A percentile compares a stretch with the other conserved stretches of the same genome.
These are phyloP conservation scores for Podabrus alpinus DNA, from an alignment of 2,888 invertebrate species.

Conservation along the genomic window DNA sequence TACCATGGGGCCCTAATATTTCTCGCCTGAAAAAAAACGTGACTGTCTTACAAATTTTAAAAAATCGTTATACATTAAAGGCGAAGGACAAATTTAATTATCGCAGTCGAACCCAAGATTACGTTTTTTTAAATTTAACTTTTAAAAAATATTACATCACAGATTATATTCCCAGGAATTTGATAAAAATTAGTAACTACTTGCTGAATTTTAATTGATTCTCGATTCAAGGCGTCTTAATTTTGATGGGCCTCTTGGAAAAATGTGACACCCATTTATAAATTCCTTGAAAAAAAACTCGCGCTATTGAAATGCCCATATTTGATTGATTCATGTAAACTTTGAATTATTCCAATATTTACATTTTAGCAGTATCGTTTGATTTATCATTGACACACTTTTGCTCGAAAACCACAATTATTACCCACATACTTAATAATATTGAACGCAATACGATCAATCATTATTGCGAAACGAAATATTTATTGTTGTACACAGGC, in stretches of 20 bases:
- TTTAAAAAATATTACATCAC: background rate
- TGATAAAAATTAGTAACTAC: background rate
- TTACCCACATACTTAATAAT: background rate
- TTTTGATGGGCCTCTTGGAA: too few species aligned
- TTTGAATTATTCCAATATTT: background rate
- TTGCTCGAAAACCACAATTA: background rate
- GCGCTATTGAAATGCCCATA: background rate
- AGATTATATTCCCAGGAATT: background rate
- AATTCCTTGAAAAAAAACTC: too few species aligned
- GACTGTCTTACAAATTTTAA: background rate
- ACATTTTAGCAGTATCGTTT: background rate
- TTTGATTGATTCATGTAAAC: background rate
- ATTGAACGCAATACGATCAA: background rate
- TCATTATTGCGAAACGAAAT: background rate
- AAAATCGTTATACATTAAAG: background rate
- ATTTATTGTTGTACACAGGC: background rate
- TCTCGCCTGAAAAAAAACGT: background rate
- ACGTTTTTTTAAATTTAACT: background rate
- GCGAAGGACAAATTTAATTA: background rate
- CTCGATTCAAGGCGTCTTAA: too few species aligned
- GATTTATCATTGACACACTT: conserved; percentile 9
- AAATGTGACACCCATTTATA: too few species aligned
- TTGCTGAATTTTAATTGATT: background rate
- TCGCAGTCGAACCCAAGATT: background rate
- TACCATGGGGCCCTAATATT: background rate